Conservation (phyloP, 2,113 vertebrate genomes). For the Phalacrocorax brasilianus region DNA sequence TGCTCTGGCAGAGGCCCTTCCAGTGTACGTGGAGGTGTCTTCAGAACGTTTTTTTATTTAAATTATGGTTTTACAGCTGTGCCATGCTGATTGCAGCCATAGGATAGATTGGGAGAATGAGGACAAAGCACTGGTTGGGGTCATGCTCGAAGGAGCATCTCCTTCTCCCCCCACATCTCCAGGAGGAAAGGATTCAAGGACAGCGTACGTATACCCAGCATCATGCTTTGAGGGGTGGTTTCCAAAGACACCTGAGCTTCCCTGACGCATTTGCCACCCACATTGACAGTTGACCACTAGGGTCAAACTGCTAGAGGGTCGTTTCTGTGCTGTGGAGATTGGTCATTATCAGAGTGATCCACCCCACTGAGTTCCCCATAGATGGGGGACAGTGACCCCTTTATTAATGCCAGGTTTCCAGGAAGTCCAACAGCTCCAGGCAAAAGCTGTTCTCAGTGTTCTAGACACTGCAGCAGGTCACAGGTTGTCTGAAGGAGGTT, state of each 20-base stretch:
- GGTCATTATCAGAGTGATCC: neutral
- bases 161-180: neutral
- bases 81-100: neutral
- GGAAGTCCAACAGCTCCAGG: neutral
- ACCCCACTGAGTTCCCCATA: neutral
- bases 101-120: neutral
- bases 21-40: neutral
- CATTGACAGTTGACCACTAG: neutral
- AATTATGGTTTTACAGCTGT: neutral
- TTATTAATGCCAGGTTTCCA: neutral
- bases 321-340: neutral
- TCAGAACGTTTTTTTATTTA: neutral
- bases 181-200: neutral
- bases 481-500: neutral
- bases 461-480: rapidly evolving
- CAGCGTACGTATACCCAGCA: neutral
- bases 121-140: neutral
- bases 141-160: neutral
- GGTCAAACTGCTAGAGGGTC: neutral
- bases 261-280: neutral
- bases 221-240: neutral
- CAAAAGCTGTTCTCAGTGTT: neutral
- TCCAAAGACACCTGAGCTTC: neutral
- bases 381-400: neutral
- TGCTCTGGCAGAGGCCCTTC: neutral